Evolutionary conservation across 2,888 invertebrate genomes (phyloP), one percentile per base, ranked within the genome.

Genomic region (Odontocerum albicorne): DNA sequence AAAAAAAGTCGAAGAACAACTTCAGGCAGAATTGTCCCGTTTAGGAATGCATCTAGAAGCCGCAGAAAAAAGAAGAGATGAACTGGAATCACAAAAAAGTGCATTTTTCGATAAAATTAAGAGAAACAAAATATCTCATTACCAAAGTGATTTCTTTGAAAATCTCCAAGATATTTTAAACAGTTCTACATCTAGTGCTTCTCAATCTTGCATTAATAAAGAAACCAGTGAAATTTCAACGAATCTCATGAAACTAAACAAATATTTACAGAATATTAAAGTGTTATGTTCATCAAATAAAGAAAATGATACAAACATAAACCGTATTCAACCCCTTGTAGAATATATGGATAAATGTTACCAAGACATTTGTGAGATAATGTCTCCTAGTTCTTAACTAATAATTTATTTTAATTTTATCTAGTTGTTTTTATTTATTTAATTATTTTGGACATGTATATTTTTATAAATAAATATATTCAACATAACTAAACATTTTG

Each of bases 101-200:
- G 66, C 77, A n/a, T 70, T 76, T 64, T 67, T 71, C 33, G 72
- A 71, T n/a, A 62, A 67, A 17, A 70, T 73, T 35, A 63, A 63
- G 7, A 64, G 70, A 31, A 62, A 72, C 1, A 65, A 63, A 45
- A 60, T 80, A 10, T 70, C 75, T 1, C 74, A 76, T 1, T 81
- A 77, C 62, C 67, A 70, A 60, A 72, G 77, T 1, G 77, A 78
- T 64, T 81, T 81, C 63, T 64, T 80, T 15, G 69, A 79, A 66
- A 75, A 80, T 63, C 65, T 82, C 1, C 74, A 80, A 65, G 71
- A 67, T 46, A 70, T 80, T 49, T 65, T 81, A 22, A 72, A 62
- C 46, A 44, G 38, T 31, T 60, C 51, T 10, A 31, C 15, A 4
- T 4, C 20, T 4, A 13, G 21, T 40, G 21, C 3, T 4, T 7